Evolutionary conservation across 2,113 vertebrate species (phyloP).

Genomic region (Collichthys lucidus): DNA sequence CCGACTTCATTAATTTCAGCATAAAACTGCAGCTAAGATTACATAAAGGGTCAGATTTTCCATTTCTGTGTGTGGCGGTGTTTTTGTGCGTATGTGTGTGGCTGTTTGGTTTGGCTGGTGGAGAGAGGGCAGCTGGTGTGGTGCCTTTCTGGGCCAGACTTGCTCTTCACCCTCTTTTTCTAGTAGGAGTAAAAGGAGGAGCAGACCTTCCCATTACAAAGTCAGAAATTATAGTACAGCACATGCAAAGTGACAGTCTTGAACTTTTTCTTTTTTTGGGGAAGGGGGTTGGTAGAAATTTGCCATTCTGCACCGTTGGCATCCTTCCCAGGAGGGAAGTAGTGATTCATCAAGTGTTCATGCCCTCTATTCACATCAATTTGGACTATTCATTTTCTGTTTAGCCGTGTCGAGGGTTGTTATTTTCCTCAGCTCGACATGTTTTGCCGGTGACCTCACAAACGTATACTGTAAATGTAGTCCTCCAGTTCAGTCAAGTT

Average conservation of each 20-base stretch:
- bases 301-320: conserved; percentile 12
- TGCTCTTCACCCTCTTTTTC: conserved; percentile 9
- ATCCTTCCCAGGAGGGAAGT: not conserved
- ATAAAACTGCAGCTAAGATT: conserved; percentile 58
- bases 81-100: conserved; percentile 64
- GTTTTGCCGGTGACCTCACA: conserved; percentile 14
- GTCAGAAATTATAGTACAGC: conserved; percentile 2
- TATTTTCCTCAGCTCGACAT: not conserved
- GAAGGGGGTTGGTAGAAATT: not conserved
- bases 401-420: not conserved
- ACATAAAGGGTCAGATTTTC: conserved; percentile 72
- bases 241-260: not conserved
- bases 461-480: not conserved
- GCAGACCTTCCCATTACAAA: not conserved
- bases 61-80: conserved; percentile 64
- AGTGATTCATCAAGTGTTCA: conserved; percentile 28
- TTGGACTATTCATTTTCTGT: not conserved
- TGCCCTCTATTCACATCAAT: conserved; percentile 14
- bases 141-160: conserved; percentile 47
- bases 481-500: not conserved
- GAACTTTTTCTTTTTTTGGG: too few species aligned
- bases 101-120: conserved; percentile 75
- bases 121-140: conserved; percentile 57
- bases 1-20: conserved; percentile 43
- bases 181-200: conserved; percentile 21